Evolutionary conservation across 2,888 invertebrate genomes (phyloP).

Genomic region (Rotaria macrura): DNA sequence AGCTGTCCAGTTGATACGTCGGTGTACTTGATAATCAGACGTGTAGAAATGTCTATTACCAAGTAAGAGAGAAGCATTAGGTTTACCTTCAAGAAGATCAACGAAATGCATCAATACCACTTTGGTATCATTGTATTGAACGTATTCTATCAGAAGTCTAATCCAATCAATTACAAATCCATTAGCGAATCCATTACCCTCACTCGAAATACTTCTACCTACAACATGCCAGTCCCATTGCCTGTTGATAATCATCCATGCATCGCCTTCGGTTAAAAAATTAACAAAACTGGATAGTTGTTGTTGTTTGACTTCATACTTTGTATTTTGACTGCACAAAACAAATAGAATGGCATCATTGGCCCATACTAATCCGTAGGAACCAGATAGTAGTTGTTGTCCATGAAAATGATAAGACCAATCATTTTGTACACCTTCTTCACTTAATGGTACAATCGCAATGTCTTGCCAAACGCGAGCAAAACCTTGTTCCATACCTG

Average conservation of each 20-base stretch:
- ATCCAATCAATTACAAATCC: neutral
- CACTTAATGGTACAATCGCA: neutral
- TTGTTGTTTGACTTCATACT: neutral
- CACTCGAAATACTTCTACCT: neutral
- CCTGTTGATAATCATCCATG: neutral
- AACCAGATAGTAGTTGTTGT: neutral
- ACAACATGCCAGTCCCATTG: neutral
- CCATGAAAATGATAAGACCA: constrained; percentile 10
- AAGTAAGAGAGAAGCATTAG: neutral
- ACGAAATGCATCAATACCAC: neutral
- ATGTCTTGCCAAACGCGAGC: neutral
- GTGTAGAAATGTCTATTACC: neutral
- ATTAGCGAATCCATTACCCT: neutral
- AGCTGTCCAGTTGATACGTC: neutral
- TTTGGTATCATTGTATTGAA: neutral
- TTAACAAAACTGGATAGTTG: neutral
- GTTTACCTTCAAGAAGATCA: neutral
- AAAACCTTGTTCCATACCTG: neutral
- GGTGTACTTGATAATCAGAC: neutral
- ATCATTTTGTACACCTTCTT: neutral
- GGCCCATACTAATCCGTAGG: neutral
- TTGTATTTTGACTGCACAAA: neutral
- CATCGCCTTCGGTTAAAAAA: neutral
- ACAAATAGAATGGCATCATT: neutral
- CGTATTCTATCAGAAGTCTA: neutral